These are phyloP conservation scores for Hirtodrosophila confusa DNA, from an alignment of 2,888 invertebrate genomes.

Conservation along the genomic window DNA sequence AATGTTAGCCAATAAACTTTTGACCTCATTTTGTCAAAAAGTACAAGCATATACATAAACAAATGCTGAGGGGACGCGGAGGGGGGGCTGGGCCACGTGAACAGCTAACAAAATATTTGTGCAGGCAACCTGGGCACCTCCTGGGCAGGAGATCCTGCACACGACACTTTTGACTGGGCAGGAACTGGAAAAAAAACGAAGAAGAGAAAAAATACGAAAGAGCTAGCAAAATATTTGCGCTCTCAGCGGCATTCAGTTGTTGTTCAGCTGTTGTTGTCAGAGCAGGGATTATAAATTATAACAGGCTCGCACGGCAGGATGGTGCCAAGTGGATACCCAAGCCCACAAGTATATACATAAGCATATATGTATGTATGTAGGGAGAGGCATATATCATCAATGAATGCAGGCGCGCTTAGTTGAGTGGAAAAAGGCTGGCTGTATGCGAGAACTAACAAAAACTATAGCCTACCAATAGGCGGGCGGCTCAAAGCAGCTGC, in stretches of 20 bases:
- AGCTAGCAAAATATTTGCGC: conserved; percentile 54
- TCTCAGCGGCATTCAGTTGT: conserved; percentile 47
- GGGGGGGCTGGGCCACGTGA: neutral
- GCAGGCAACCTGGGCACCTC: conserved; percentile 30
- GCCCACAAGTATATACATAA: conserved; percentile 3
- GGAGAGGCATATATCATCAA: conserved; percentile 58
- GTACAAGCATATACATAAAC: conserved; percentile 45
- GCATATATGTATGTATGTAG: neutral
- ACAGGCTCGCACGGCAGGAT: conserved; percentile 60
- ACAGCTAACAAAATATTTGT: conserved; percentile 62
- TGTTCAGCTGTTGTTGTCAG: conserved; percentile 31
- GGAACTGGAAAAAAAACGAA: conserved; percentile 12
- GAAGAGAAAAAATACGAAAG: conserved; percentile 15
- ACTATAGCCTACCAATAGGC: conserved; percentile 29
- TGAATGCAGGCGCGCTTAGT: conserved; percentile 68
- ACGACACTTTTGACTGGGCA: conserved; percentile 43
- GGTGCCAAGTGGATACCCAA: conserved; percentile 43
- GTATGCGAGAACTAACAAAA: conserved; percentile 32
- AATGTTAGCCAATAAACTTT: conserved; percentile 76
- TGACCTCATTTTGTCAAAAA: conserved; percentile 76
- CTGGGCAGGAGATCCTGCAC: conserved; percentile 28
- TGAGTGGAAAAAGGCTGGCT: conserved; percentile 68
- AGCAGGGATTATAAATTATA: conserved; percentile 77
- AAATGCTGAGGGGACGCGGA: conserved; percentile 11
- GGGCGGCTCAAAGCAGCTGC: conserved; percentile 32